Base-by-base conservation (phyloP, 2,113 vertebrate genomes). In the Ochotona princeps region DNA sequence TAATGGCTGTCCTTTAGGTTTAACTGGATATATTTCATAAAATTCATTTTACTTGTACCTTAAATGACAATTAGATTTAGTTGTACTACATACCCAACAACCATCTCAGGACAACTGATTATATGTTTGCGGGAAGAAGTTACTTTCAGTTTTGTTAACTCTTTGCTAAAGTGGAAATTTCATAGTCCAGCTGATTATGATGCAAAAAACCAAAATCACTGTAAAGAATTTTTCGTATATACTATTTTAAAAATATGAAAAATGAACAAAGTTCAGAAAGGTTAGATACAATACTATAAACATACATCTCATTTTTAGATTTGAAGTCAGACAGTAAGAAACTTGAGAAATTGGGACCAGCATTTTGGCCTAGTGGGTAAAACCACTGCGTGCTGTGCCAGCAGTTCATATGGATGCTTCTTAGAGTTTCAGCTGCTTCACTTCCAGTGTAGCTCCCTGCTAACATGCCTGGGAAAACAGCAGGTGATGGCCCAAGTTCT, bases 31-130 rank as follows among this genome's bases (percentile, higher is more conserved):
- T 57, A 85, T 85, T 81, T 85, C 63, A 84, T 80, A 79, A 93
- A 91, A 70, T 35, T 21, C 79, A 44, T 92, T 38, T 87, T 49
- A 91, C 47, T 78, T 93, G 35, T 7, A 89, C 93, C 79, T 87
- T 87, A 87, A 74, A 93, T 76, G 25, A 88, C 15, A 87, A 94
- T 84, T 86, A 91, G 51, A 80, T 75, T 92, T 89, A 79, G 20
- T 73, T 87, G 8, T 54, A 83, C 30, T 81, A 87, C 76, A 72
- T 23, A 63, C 25, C 25, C 83, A 87, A 84, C 83, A 70, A 80
- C 44, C 54, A 86, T 60, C 32, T 94, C 49, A 94, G 67, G 67
- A 90, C 18, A 94, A 88, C 10, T 8, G 30, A 85, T 26, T 49
- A 84, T 5, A 90, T 80, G 9, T 76, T 83, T 94, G 81, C n/a